Percentiles rank a stretch among this genome's conserved stretches.
Evolutionary conservation across 2,797 vertebrate species (phyloP).

Genomic region (Triplophysa yarkandensis): DNA sequence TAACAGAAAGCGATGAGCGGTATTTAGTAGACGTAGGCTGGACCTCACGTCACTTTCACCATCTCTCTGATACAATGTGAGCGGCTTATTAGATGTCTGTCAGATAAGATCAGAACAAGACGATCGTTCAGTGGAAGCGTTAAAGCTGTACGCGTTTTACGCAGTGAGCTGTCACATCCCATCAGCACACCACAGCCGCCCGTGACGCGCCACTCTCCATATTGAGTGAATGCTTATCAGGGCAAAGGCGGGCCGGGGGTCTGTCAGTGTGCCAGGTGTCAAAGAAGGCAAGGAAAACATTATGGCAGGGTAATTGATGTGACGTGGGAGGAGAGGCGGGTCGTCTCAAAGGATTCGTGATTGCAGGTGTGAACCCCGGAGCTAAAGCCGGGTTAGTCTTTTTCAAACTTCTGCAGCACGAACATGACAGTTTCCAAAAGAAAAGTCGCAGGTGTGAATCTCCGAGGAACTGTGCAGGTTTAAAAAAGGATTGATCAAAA

Average conservation of each 20-base stretch:
- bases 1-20: neutral
- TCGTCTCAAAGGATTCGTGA: neutral
- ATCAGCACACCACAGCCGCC: conserved; percentile 56
- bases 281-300: conserved; percentile 45
- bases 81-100: conserved; percentile 65
- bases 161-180: conserved; percentile 67
- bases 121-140: conserved; percentile 46
- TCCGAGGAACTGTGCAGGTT: no score
- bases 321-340: neutral
- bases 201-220: conserved; percentile 56
- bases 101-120: conserved; percentile 70
- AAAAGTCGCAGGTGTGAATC: no score
- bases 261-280: conserved; percentile 45
- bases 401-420: neutral
- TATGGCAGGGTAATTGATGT: conserved; percentile 38
- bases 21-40: neutral
- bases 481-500: no score
- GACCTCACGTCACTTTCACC: conserved; percentile 30
- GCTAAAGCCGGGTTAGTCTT: conserved; percentile 3
- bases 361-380: conserved; percentile 24
- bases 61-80: conserved; percentile 20
- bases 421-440: neutral
- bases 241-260: conserved; percentile 22
- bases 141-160: conserved; percentile 55
- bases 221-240: conserved; percentile 70